These are phyloP conservation scores for Empidonax alnorum DNA, from an alignment of 2,113 vertebrate species.

Conservation along the genomic window DNA sequence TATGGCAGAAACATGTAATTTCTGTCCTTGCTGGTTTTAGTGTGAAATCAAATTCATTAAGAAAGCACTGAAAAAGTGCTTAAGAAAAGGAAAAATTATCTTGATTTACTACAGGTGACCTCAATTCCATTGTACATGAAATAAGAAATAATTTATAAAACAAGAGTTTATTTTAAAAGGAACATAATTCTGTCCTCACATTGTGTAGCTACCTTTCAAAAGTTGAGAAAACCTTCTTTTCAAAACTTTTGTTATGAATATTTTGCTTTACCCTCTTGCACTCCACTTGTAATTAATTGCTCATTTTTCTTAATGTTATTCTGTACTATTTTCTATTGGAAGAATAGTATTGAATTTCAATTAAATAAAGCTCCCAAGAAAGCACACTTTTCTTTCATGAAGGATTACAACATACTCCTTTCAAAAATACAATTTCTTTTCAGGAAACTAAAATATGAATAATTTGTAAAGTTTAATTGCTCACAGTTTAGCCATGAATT, in stretches of 20 bases:
- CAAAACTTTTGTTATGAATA: not conserved
- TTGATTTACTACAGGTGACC: not conserved
- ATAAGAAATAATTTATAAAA: not conserved
- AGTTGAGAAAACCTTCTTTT: not conserved
- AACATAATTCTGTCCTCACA: not conserved
- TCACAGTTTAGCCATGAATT: not conserved
- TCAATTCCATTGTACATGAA: not conserved
- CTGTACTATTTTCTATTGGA: not conserved
- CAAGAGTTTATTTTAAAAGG: not conserved
- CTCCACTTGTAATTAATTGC: not conserved
- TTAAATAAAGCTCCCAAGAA: not conserved
- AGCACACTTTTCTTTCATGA: not conserved
- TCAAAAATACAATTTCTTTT: constrained; percentile 15
- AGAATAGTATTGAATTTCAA: not conserved
- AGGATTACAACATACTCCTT: not conserved
- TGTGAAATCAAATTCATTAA: not conserved
- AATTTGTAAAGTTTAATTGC: not conserved
- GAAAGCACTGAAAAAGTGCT: not conserved
- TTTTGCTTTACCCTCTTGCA: not conserved
- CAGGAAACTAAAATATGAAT: not conserved
- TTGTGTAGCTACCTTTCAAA: not conserved
- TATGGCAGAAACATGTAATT: not conserved
- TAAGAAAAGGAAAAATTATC: not conserved
- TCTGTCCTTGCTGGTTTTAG: not conserved
- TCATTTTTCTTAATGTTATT: not conserved